Evolutionary conservation across 2,113 vertebrate species (phyloP), one percentile per base, ranked within the genome.

Genomic region (Myanophis thanlyinensis): DNA sequence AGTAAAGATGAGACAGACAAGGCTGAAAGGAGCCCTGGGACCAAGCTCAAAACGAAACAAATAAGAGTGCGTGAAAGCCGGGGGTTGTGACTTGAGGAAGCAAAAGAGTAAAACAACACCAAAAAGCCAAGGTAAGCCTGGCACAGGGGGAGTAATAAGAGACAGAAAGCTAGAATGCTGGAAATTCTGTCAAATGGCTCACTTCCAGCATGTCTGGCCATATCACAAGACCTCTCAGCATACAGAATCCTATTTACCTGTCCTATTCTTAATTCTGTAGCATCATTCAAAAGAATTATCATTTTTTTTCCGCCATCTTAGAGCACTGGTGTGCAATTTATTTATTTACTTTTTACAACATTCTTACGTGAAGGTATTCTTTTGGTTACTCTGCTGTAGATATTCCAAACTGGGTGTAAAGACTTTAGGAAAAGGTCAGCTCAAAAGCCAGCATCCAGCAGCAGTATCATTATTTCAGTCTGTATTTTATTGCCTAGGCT

Each of bases 1-100:
- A 40, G 53, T n/a, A 53, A 95, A 91, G 91, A 91, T 87, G 67
- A 97, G 93, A 94, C 96, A 96, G 85, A 90, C 84, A 89, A 89
- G 94, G 94, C 94, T 93, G 94, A 96, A 96, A 94, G 80, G 84
- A 93, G 93, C 88, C 56, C 40, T 92, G 87, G 93, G 91, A 95
- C 91, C 91, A 96, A 91, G 35, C 23, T 62, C 12, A 44, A 88
- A 90, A 92, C 52, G 94, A 87, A 89, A 91, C 87, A 92, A 93
- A 93, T 53, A 93, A 80, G 93, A 94, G 89, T 93, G 88, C 0
- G 94, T 52, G 0, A 94, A 84, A 94, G 85, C 53, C 90, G 93
- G 91, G 90, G 93, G 86, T 59, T 91, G 30, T 88, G 87, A 51
- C 59, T 86, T 94, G 93, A 86, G 35, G 35, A 73, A 94, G 92